Conservation (phyloP, 2,113 vertebrate species). For the Ramphastos sulfuratus region DNA sequence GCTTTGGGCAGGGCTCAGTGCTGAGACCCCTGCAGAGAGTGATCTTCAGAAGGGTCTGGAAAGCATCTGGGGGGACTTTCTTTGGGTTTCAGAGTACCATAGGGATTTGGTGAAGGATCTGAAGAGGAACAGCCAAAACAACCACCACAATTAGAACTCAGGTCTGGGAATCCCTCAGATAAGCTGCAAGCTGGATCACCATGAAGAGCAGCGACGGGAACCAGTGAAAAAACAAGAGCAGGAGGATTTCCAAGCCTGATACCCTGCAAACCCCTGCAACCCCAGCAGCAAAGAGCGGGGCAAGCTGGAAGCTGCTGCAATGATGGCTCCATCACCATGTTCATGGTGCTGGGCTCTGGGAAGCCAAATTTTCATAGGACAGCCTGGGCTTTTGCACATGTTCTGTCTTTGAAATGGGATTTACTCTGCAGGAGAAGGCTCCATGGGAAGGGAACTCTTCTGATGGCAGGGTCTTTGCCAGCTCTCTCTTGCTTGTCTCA, state of each 20-base stretch:
- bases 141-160: rapidly evolving
- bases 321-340: rapidly evolving
- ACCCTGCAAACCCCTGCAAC: neutral
- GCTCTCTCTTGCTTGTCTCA: neutral
- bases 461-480: neutral
- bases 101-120: neutral
- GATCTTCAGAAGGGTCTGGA: neutral
- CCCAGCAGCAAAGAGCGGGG: neutral
- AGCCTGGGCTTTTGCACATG: neutral
- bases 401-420: neutral
- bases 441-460: neutral
- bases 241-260: neutral
- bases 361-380: neutral
- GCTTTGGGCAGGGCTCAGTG: neutral
- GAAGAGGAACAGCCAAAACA: neutral
- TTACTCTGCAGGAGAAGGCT: neutral
- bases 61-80: neutral
- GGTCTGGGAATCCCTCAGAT: neutral
- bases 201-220: neutral
- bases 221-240: neutral
- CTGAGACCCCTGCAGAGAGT: neutral
- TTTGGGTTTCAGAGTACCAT: constrained; percentile 2
- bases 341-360: rapidly evolving
- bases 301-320: neutral
- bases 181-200: neutral